Conservation (phyloP, 92 coral and sea anemone species). For the Diadumene lineata region DNA sequence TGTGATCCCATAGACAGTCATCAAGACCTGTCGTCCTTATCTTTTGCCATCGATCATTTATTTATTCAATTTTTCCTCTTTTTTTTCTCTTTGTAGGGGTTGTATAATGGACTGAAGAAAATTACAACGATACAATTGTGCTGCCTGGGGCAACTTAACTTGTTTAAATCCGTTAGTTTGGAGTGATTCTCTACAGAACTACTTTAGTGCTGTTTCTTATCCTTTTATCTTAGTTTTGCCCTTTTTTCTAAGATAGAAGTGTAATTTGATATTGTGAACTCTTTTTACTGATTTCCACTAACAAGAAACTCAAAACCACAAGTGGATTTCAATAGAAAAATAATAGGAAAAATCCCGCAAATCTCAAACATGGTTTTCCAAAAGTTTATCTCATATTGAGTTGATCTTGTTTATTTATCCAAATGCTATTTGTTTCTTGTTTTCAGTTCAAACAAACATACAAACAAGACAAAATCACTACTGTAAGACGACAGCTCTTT, state of each 20-base stretch:
- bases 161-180: constrained; percentile 31
- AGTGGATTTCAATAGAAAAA: constrained; percentile 20
- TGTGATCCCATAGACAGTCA: constrained; percentile 16
- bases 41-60: constrained; percentile 17
- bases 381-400: background rate
- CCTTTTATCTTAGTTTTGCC: background rate
- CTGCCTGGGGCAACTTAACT: constrained; percentile 5
- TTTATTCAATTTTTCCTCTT: constrained; percentile 16
- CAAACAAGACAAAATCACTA: background rate
- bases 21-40: constrained; percentile 20
- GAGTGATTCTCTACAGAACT: constrained; percentile 14
- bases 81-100: constrained; percentile 3
- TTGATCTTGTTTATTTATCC: constrained; percentile 3
- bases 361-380: constrained; percentile 24
- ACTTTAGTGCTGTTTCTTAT: constrained; percentile 19
- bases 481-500: background rate
- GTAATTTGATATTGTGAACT: constrained; percentile 4
- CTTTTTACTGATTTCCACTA: constrained; percentile 23
- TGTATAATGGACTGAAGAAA: background rate
- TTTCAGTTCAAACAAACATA: background rate
- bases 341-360: constrained; percentile 14
- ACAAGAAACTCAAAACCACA: constrained; percentile 31
- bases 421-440: background rate
- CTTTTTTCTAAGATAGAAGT: constrained; percentile 6
- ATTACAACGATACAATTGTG: constrained; percentile 8